phyloP scores from a whole-genome alignment of 2,797 vertebrate genomes.

The Lagodon rhomboides region DNA sequence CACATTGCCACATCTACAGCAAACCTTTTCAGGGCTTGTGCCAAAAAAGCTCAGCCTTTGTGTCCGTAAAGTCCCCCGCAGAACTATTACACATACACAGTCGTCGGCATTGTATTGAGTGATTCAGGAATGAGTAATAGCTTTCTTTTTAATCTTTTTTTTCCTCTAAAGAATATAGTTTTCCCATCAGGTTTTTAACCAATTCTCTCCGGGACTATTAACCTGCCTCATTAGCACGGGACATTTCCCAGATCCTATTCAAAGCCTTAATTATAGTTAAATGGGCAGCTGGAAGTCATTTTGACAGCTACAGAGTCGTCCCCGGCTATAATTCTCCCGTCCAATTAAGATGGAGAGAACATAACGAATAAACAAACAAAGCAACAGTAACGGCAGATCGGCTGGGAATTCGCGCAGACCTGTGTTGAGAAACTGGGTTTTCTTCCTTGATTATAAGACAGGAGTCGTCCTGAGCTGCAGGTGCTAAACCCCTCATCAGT shows the following conservation, averaged over 20 bases:
- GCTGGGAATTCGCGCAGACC: constrained; percentile 41
- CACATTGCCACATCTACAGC: constrained; percentile 44
- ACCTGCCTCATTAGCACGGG: constrained; percentile 66
- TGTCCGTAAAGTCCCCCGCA: constrained; percentile 23
- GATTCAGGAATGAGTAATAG: constrained; percentile 30
- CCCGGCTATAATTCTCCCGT: constrained; percentile 56
- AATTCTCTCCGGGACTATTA: constrained; percentile 69
- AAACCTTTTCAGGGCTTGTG: constrained; percentile 27
- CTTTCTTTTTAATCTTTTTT: constrained; percentile 40
- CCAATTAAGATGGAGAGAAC: constrained; percentile 59
- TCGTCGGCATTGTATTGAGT: constrained; percentile 3
- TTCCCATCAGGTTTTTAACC: constrained; percentile 56
- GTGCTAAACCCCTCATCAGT: constrained; percentile 1
- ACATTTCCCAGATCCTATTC: constrained; percentile 63
- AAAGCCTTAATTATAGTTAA: constrained; percentile 75
- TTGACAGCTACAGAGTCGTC: constrained; percentile 68
- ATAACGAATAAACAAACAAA: constrained; percentile 60
- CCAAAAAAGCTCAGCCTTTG: constrained; percentile 25
- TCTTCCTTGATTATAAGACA: constrained; percentile 30
- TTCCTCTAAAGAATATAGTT: constrained; percentile 47
- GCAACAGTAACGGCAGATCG: constrained; percentile 39
- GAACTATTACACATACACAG: constrained; percentile 27
- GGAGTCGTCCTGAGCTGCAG: constrained; percentile 15
- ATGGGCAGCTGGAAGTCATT: constrained; percentile 64
- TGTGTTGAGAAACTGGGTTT: constrained; percentile 25